A percentile compares a stretch with the other conserved stretches of the same genome.
These are phyloP conservation scores for Tokudaia tokunoshimensis DNA, from an alignment of 2,797 vertebrate genomes.

Conservation along the genomic window DNA sequence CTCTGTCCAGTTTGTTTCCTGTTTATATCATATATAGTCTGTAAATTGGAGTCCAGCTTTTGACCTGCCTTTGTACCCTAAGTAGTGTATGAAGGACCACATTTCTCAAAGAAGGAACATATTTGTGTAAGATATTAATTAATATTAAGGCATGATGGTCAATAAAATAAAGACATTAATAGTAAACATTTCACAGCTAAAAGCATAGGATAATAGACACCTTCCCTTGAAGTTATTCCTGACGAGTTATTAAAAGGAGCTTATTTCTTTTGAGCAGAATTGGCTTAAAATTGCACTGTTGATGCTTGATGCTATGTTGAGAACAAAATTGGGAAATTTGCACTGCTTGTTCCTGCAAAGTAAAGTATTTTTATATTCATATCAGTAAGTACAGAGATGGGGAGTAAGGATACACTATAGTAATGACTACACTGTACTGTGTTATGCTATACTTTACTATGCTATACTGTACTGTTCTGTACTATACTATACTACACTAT, in stretches of 20 bases:
- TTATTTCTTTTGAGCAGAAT: background rate
- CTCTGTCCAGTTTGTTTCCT: background rate
- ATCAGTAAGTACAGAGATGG: background rate
- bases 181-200: background rate
- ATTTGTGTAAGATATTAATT: background rate
- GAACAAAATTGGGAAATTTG: background rate
- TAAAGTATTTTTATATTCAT: background rate
- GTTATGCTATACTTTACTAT: background rate
- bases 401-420: background rate
- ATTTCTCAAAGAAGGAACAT: slow-evolving; percentile 8
- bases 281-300: background rate
- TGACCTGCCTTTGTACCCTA: background rate
- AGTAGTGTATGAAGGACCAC: background rate
- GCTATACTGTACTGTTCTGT: background rate
- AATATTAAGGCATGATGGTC: background rate
- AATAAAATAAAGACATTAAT: background rate
- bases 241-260: background rate
- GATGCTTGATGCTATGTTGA: background rate
- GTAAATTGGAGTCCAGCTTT: background rate
- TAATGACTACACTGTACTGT: background rate
- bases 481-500: background rate
- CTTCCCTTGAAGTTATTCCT: background rate
- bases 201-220: background rate
- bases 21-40: background rate
- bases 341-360: background rate